Base-by-base conservation (phyloP, 2,113 vertebrate genomes). In the Penelope pileata region DNA sequence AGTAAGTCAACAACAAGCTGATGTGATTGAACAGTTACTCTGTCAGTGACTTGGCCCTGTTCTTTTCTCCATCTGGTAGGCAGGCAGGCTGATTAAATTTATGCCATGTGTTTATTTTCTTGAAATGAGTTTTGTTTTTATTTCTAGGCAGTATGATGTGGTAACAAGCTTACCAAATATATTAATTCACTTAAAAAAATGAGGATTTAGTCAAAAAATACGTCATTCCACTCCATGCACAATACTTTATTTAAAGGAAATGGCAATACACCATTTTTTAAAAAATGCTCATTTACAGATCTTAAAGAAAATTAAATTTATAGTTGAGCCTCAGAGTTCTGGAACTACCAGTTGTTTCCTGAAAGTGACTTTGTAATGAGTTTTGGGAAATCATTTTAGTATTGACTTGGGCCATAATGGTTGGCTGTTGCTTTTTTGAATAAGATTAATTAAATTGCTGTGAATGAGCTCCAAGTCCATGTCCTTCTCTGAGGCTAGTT, bases 321-420 rank as follows among this genome's bases (percentile, higher is more conserved):
- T 68, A 11, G 3, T 62, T 69, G 53, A 90, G 64, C 48, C 79
- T 95, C 76, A 59, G 75, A 93, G n/a, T 95, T 96, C 91, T 78
- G 69, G 70, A 75, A 67, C 58, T 76, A 90, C 83, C n/a, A 88
- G 29, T 83, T 94, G 68, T 93, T 97, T 97, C 91, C 91, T 95
- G 92, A 92, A 97, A 97, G 60, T 88, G 94, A 77, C 54, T 96
- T 89, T 72, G 80, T 97, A 97, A 96, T 90, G 68, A 95, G 95
- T 77, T 96, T 96, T 93, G 87, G 86, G 88, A 96, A 97, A 97
- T 97, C 84, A 91, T 76, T 88, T 97, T 96, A 97, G 92, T 96
- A 96, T 96, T 95, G 92, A 96, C 91, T 93, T 95, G 56, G 90
- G 36, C 83, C 36, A 17, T 95, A 97, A 97, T 70, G 60, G 15